A percentile compares a stretch with the other conserved stretches of the same genome.
Conservation (phyloP, 1,140 invertebrate species). For the Aphelenchoides besseyi region DNA sequence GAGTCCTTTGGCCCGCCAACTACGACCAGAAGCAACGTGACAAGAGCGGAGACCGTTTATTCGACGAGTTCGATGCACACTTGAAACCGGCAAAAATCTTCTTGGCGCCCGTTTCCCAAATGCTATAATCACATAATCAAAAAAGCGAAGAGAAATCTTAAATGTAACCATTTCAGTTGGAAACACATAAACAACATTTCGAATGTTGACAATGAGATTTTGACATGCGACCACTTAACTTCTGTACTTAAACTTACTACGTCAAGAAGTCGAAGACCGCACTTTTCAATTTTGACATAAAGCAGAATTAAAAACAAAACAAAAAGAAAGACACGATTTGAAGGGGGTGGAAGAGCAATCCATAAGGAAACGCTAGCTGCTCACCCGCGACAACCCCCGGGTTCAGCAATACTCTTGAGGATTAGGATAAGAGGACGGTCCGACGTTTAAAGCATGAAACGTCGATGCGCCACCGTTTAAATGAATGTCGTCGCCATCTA, state of each 20-base stretch:
- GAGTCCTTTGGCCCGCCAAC: not conserved
- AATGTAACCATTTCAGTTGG: not conserved
- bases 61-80: conserved; percentile 3
- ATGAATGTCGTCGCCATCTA: conserved; percentile 1
- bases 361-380: conserved; percentile 4
- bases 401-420: conserved; percentile 7
- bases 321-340: conserved; percentile 1
- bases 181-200: not conserved
- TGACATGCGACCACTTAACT: not conserved
- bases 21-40: not conserved
- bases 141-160: not conserved
- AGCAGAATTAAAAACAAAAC: conserved; percentile 2
- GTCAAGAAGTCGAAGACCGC: not conserved
- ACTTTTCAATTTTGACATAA: not conserved
- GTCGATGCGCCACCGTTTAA: conserved; percentile 2
- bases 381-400: not conserved
- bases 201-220: not conserved
- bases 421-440: not conserved
- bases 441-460: not conserved
- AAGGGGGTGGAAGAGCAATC: conserved; percentile 12
- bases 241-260: not conserved
- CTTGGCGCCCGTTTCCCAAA: not conserved
- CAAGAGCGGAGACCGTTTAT: conserved; percentile 3
- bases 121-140: conserved; percentile 16
- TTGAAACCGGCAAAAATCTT: not conserved